Evolutionary conservation across 2,113 vertebrate species (phyloP), one percentile per base, ranked within the genome.

Genomic region (Phylloscopus trochilus): DNA sequence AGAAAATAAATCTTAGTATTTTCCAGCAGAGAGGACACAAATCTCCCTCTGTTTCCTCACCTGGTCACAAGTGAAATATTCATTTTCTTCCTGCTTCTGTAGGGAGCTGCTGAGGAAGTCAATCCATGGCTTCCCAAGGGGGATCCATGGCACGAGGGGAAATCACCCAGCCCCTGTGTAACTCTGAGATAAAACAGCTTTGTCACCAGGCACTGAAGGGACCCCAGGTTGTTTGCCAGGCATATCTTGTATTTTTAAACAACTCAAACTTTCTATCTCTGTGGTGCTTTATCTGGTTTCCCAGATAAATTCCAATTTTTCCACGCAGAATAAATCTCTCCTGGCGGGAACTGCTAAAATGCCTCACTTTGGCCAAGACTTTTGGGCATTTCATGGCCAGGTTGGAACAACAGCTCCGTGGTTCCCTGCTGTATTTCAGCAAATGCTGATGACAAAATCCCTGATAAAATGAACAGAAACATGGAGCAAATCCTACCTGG

Each of bases 41-140:
- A 70, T 19, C 21, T 53, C 58, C 19, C 11, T 5, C n/a, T 51
- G 62, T 46, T 79, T 67, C 80, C 89, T 93, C 95, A 97, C 93
- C 96, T 92, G 78, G 90, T 14, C 35, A 53, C 51, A 33, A 96
- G 83, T 18, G 96, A 86, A 81, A 96, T 56, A 16, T 31, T 96
- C 47, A 14, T 44, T 77, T 41, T 35, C 30, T 56, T 92, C 47
- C 96, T 95, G 88, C 13, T 83, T 46, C 14, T 16, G n/a, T n/a
- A n/a, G 15, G 22, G 68, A 49, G 23, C 44, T 73, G 31, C 94
- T 70, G 64, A 96, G 88, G 92, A 96, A 93, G 31, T 66, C 91
- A 59, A 75, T 47, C 44, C 90, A 86, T 13, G 92, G 93, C 22
- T 37, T 93, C 56, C 97, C 97, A 44, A 15, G 4, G 8, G 8